Conservation (phyloP, 2,888 invertebrate species). For the Acrobasis consociella region DNA sequence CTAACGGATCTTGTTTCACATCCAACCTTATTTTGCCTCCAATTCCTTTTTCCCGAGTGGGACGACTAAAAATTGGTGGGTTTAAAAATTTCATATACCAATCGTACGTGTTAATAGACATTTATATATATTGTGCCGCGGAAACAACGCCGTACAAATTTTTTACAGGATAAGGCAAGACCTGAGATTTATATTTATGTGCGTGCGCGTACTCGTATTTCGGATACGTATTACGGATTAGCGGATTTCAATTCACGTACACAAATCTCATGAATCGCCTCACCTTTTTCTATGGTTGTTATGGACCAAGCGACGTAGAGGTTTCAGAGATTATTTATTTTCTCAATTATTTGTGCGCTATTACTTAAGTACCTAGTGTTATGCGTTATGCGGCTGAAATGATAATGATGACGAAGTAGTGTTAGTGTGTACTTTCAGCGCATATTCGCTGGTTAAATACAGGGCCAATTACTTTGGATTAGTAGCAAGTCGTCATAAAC, state of each 20-base stretch:
- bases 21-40: conserved; percentile 80
- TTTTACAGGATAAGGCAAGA: conserved; percentile 1
- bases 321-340: no score
- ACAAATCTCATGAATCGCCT: neutral
- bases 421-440: no score
- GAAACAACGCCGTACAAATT: conserved; percentile 36
- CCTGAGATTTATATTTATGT: neutral
- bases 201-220: neutral
- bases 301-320: neutral
- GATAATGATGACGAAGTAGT: no score
- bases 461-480: no score
- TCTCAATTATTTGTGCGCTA: no score
- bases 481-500: no score
- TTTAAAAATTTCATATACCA: conserved; percentile 63
- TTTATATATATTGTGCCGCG: conserved; percentile 50
- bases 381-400: no score
- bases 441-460: no score
- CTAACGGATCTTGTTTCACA: conserved; percentile 77
- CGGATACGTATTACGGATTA: neutral
- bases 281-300: neutral
- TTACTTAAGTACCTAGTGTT: no score
- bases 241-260: neutral
- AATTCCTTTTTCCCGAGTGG: conserved; percentile 77
- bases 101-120: conserved; percentile 49
- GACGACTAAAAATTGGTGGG: conserved; percentile 76